These are phyloP conservation scores for Misgurnus mizolepis DNA, from an alignment of 2,113 vertebrate species.

Conservation along the genomic window DNA sequence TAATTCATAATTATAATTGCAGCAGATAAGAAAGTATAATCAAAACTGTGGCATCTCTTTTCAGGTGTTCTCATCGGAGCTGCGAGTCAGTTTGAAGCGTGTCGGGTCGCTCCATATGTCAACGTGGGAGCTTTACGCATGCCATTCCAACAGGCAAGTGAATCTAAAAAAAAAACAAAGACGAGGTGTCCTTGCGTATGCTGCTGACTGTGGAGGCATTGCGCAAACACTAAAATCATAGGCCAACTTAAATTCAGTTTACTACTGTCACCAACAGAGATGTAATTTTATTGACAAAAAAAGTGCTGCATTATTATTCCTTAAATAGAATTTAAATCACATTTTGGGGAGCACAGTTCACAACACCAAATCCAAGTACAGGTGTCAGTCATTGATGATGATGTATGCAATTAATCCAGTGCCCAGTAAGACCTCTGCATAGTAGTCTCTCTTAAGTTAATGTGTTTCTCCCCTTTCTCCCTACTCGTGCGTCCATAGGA, in stretches of 20 bases:
- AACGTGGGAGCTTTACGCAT: slow-evolving; percentile 97
- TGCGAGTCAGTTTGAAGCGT: slow-evolving; percentile 97
- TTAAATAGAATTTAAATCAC: neutral
- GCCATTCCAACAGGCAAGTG: slow-evolving; percentile 99
- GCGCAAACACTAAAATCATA: neutral
- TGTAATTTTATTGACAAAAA: neutral
- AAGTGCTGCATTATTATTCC: neutral
- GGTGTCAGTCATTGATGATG: slow-evolving; percentile 16
- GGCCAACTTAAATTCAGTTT: neutral
- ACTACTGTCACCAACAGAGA: neutral
- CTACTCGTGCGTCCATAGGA: slow-evolving; percentile 85
- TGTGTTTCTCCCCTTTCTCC: slow-evolving; percentile 82
- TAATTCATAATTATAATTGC: no score
- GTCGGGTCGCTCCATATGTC: slow-evolving; percentile 97
- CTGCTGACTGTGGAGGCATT: slow-evolving; percentile 10
- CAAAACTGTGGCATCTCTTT: slow-evolving; percentile 51
- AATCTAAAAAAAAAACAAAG: slow-evolving; percentile 60
- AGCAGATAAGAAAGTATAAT: neutral
- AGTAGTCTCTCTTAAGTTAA: slow-evolving; percentile 75
- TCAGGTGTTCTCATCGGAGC: slow-evolving; percentile 96
- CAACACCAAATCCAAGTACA: neutral
- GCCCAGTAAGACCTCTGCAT: slow-evolving; percentile 23
- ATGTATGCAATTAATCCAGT: slow-evolving; percentile 31
- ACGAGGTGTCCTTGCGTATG: slow-evolving; percentile 67
- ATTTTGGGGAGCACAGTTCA: neutral